A percentile compares a stretch with the other conserved stretches of the same genome.
These are phyloP conservation scores for Etia nguti DNA, from an alignment of 2,113 vertebrate genomes.

Conservation along the genomic window DNA sequence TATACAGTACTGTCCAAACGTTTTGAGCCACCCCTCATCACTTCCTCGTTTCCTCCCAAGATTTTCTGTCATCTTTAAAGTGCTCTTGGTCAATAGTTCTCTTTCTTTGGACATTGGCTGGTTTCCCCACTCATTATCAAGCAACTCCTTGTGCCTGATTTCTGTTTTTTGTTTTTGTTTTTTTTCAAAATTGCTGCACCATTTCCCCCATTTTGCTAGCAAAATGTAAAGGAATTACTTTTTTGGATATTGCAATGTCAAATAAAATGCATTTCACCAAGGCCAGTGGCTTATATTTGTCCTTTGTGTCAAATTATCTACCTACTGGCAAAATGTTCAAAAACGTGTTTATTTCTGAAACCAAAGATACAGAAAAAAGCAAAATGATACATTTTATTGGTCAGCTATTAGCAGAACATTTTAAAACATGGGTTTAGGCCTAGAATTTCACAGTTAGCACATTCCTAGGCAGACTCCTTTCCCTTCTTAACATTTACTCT, in stretches of 20 bases:
- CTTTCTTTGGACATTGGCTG: background rate
- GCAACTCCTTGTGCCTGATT: background rate
- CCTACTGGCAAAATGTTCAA: background rate
- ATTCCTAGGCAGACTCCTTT: background rate
- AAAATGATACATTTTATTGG: too few relatives aligned
- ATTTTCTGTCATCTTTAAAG: background rate
- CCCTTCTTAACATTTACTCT: background rate
- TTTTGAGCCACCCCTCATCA: background rate
- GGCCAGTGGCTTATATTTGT: background rate
- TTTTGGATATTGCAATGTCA: background rate
- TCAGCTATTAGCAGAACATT: background rate
- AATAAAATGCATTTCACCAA: background rate
- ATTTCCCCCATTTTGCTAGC: background rate
- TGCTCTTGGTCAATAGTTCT: background rate
- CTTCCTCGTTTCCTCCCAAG: background rate
- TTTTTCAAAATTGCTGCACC: background rate
- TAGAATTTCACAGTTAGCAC: background rate
- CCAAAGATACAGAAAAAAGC: background rate
- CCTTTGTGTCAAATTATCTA: background rate
- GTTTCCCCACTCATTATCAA: background rate
- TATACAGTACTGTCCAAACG: background rate
- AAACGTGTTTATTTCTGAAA: background rate
- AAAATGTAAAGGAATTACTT: background rate
- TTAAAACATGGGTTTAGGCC: background rate
- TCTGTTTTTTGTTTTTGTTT: too few relatives aligned